Base-by-base conservation (phyloP, 2,888 invertebrate species). In the Nomada ruficornis region DNA sequence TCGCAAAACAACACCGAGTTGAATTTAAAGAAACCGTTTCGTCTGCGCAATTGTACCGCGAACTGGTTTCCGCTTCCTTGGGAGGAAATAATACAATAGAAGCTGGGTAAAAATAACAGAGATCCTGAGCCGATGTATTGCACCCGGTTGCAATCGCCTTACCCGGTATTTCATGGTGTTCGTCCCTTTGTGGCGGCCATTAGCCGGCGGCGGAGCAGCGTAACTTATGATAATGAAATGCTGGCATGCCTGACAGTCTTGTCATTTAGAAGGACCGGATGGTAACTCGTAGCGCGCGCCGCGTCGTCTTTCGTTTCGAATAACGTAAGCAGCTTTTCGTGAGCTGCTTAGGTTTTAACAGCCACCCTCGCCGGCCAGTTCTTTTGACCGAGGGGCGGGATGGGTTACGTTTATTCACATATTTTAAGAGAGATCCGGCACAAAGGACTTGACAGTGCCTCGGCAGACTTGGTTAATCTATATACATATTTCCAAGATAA, bases 271-370 rank as follows among this genome's bases (percentile, higher is more conserved):
- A 72, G 18, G 60, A 77, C 44, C 68, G 55, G 74, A 26, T 63
- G 57, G 55, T 54, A 70, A 54, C 67, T 67, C 63, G 42, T 20
- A 23, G 11, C 50, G 42, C 11, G 11, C 50, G 42, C 11, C 26
- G 54, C 57, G 73, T 36, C 54, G 77, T 76, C 80, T 80, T 80
- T 80, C 85, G 79, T 88, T 81, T 72, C 78, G 74, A 85, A 81
- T 88, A 86, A 86, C 83, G 88, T 88, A 88, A 88, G 86, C 83
- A 80, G 88, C 88, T 88, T 88, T 86, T 20, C 23, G 67, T 80
- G 87, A 88, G 88, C 88, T 83, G 88, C 88, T 88, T 88, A 88
- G 76, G 80, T 83, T 83, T 83, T 85, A 86, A 83, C 87, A 78
- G 77, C 80, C 80, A 85, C 68, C 82, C 67, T 26, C 65, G 52